Base-by-base conservation (phyloP, 2,888 invertebrate species). In the Atrina japonica region DNA sequence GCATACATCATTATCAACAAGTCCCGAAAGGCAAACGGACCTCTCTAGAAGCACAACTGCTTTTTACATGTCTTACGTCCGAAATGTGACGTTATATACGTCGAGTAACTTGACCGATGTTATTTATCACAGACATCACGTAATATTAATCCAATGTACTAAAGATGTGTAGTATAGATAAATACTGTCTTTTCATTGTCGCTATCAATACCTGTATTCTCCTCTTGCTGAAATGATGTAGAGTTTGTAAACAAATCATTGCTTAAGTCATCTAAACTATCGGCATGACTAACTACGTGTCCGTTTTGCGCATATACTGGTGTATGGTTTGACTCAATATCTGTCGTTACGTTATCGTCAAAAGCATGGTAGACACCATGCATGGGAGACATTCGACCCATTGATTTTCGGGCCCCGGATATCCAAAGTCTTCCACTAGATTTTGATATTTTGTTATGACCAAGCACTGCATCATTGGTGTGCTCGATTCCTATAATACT, bases 361-460 rank as follows among this genome's bases (percentile, higher is more conserved):
- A 56, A 21, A 7, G 23, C 40, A 56, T 56, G 56, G 18, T 61
- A 47, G 0, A 21, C 47, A 18, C 47, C 61, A 18, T 30, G 61
- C 11, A 61, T 30, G 18, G 69, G 64, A 29, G 71, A 67, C 45
- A 71, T 66, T 23, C 71, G 71, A 25, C 60, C 60, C 27, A 72
- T 58, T 11, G 66, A 64, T 45, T 72, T 63, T 23, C 66, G 61
- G 55, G 63, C 52, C 58, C 76, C 76, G 27, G 70, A 68, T 60
- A 64, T 68, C 68, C 73, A 73, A 18, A 76, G 52, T 11, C 75
- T 56, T 11, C 75, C 71, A 61, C 71, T 72, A 1, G 71, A 72
- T 52, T 72, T 72, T 21, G 66, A 67, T 21, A 72, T 72, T 43
- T 61, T 47, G 16, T 49, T 60, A 2, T 50, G 56, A 11, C 64